These are phyloP conservation scores for Synodontis membranacea DNA, from an alignment of 2,113 vertebrate species.

Conservation along the genomic window DNA sequence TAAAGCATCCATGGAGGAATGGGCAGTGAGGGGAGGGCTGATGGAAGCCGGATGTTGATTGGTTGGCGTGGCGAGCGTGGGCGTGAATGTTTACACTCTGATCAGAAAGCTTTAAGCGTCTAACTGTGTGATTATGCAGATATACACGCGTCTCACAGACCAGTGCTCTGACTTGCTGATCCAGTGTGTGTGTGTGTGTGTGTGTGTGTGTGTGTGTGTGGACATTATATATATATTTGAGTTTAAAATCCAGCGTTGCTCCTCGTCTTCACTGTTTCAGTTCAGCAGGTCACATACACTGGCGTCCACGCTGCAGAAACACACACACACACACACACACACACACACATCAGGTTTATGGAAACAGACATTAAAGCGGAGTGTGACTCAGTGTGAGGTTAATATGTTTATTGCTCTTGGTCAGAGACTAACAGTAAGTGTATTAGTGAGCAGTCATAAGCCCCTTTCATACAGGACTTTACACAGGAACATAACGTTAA, in stretches of 20 bases:
- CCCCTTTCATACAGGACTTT: neutral
- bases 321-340: constrained; percentile 25
- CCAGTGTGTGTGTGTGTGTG: constrained; percentile 43
- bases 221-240: neutral
- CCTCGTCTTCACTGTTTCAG: constrained; percentile 23
- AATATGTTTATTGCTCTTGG: neutral
- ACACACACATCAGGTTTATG: neutral
- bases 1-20: constrained; percentile 58
- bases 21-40: neutral
- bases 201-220: neutral
- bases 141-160: constrained; percentile 62
- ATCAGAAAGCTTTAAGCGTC: constrained; percentile 72
- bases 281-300: constrained; percentile 36
- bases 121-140: constrained; percentile 71
- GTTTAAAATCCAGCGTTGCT: constrained; percentile 12
- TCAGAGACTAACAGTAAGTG: neutral
- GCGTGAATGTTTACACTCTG: constrained; percentile 67
- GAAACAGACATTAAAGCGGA: neutral
- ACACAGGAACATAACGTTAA: neutral
- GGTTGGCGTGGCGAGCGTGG: constrained; percentile 42
- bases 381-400: neutral
- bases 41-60: constrained; percentile 41
- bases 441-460: neutral
- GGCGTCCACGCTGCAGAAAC: constrained; percentile 17
- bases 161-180: constrained; percentile 59